phyloP scores from a whole-genome alignment of 2,113 vertebrate genomes.

The Atractosteus spatula region DNA sequence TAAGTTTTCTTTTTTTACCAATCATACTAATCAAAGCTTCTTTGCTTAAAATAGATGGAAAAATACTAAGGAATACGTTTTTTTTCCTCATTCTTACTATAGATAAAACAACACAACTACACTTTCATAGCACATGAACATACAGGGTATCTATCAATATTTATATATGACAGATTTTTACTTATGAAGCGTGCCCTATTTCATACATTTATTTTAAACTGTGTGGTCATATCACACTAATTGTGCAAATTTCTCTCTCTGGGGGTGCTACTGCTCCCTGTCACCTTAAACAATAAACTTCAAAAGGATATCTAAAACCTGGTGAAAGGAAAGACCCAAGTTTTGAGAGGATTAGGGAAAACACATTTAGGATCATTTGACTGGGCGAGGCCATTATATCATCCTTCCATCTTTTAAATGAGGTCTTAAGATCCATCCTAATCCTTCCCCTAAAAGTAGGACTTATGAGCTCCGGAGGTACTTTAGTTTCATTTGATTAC shows the following conservation, averaged over 20 bases:
- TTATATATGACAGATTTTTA: too few species aligned
- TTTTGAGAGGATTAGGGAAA: not conserved
- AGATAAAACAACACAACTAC: too few species aligned
- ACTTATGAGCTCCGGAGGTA: not conserved
- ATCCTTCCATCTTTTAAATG: not conserved
- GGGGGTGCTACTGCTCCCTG: not conserved
- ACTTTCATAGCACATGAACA: too few species aligned
- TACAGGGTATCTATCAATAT: too few species aligned
- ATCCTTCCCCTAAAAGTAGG: not conserved
- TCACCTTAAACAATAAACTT: not conserved
- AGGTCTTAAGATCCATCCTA: not conserved
- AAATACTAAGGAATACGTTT: too few species aligned
- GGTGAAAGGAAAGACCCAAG: not conserved
- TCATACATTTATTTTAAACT: too few species aligned
- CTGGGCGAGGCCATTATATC: not conserved
- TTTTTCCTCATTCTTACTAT: too few species aligned
- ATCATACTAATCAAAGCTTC: too few species aligned
- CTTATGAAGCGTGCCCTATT: too few species aligned
- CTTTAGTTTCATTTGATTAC: conserved; percentile 2
- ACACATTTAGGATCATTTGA: not conserved
- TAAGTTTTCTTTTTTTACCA: too few species aligned
- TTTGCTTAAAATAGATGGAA: too few species aligned
- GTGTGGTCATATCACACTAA: too few species aligned
- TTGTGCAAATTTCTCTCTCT: not conserved
- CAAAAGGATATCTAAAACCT: not conserved